These are phyloP conservation scores for Ameiurus melas DNA, from an alignment of 2,113 vertebrate genomes.

Conservation along the genomic window DNA sequence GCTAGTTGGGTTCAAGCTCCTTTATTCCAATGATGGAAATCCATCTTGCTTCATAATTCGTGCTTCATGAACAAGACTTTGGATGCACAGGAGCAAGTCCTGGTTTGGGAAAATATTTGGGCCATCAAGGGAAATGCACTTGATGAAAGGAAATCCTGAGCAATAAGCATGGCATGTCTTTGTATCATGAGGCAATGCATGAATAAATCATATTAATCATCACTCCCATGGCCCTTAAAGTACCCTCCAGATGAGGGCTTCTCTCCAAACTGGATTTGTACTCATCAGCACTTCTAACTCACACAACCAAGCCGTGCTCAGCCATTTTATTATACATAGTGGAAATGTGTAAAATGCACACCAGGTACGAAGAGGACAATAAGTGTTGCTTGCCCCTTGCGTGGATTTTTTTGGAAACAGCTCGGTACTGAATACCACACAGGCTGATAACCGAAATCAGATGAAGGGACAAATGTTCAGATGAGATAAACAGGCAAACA, in stretches of 20 bases:
- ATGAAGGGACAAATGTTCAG: slow-evolving; percentile 22
- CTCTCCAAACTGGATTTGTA: slow-evolving; percentile 24
- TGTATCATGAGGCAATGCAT: slow-evolving; percentile 2
- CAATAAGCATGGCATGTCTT: background rate
- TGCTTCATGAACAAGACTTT: slow-evolving; percentile 14
- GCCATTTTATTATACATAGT: background rate
- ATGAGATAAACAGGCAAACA: slow-evolving; percentile 25
- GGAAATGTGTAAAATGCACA: background rate
- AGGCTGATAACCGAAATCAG: slow-evolving; percentile 19
- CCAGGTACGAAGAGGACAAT: slow-evolving; percentile 7
- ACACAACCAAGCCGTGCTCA: background rate
- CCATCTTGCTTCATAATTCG: slow-evolving; percentile 43
- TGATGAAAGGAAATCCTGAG: slow-evolving; percentile 10
- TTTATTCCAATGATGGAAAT: slow-evolving; percentile 54
- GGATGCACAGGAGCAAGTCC: background rate
- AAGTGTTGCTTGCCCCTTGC: background rate
- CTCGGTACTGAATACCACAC: background rate
- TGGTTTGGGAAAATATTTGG: background rate
- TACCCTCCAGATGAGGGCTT: slow-evolving; percentile 23
- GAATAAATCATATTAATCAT: slow-evolving; percentile 46
- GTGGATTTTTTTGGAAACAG: background rate
- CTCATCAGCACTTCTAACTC: slow-evolving; percentile 33
- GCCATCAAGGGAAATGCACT: background rate
- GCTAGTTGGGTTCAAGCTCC: slow-evolving; percentile 36
- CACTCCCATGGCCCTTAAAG: slow-evolving; percentile 19